Conservation (phyloP, 2,797 vertebrate species). For the Hyperoplus lanceolatus region DNA sequence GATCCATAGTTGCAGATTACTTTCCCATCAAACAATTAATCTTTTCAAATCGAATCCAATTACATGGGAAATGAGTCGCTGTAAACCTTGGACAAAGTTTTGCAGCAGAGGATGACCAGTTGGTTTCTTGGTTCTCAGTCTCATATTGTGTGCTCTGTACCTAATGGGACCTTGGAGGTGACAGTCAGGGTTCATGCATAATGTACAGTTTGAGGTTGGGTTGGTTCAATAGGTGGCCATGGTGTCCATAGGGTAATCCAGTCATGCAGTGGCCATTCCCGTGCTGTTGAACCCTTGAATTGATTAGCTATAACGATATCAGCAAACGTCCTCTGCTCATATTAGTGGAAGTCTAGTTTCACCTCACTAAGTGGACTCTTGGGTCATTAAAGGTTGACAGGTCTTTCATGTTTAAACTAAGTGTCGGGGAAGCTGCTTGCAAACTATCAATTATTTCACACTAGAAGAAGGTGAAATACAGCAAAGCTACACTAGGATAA, state of each 20-base stretch:
- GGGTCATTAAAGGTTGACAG: constrained; percentile 4
- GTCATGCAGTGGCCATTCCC: not conserved
- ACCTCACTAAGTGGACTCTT: not conserved
- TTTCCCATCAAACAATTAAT: not conserved
- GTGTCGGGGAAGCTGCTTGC: no score
- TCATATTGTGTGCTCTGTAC: not conserved
- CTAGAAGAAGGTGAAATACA: not conserved
- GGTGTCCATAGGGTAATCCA: not conserved
- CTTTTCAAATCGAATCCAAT: not conserved
- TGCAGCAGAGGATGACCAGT: not conserved
- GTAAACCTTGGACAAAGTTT: not conserved
- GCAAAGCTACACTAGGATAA: not conserved
- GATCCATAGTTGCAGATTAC: not conserved
- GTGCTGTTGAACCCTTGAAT: not conserved
- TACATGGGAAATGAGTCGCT: not conserved
- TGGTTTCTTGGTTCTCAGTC: not conserved
- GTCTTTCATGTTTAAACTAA: constrained; percentile 4
- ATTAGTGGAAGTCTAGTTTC: not conserved
- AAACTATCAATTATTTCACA: no score
- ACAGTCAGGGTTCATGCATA: not conserved
- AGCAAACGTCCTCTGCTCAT: not conserved
- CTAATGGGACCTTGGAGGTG: not conserved
- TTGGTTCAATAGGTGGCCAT: not conserved
- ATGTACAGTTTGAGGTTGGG: not conserved
- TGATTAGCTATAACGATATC: constrained; percentile 2